These are phyloP conservation scores for Calephelis perditalis DNA, from an alignment of 2,888 invertebrate species.

Conservation along the genomic window DNA sequence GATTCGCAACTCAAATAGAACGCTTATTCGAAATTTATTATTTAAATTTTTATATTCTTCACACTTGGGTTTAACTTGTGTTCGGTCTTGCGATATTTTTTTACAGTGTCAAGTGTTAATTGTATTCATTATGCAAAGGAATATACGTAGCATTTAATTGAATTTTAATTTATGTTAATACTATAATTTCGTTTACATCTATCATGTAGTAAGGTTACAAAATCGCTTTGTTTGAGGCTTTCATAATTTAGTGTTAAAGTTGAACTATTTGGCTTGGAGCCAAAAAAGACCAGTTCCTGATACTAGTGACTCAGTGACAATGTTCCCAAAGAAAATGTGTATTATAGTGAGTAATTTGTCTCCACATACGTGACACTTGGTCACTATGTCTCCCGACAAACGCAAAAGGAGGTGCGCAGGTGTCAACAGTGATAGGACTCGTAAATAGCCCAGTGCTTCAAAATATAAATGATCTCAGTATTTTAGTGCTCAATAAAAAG, in stretches of 20 bases:
- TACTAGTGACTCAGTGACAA: conserved; percentile 48
- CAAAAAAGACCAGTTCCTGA: conserved; percentile 35
- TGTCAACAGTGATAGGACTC: conserved; percentile 40
- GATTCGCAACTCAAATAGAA: conserved; percentile 20
- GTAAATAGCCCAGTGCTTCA: conserved; percentile 35
- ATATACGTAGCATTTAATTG: conserved; percentile 14
- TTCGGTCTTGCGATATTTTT: conserved; percentile 20
- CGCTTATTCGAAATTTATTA: conserved; percentile 11
- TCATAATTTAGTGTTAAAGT: conserved; percentile 22
- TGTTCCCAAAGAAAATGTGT: conserved; percentile 41
- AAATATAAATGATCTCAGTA: conserved; percentile 54
- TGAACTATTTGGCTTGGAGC: conserved; percentile 36
- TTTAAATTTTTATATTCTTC: neutral
- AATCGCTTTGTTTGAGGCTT: conserved; percentile 27
- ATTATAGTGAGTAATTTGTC: conserved; percentile 29
- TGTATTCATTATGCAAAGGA: conserved; percentile 24
- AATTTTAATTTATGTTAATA: conserved; percentile 24
- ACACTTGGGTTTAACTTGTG: conserved; percentile 3
- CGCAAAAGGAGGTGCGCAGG: conserved; percentile 55
- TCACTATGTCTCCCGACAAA: conserved; percentile 67
- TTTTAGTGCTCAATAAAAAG: conserved; percentile 58
- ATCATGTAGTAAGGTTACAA: conserved; percentile 2
- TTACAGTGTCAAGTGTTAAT: conserved; percentile 32
- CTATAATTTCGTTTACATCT: conserved; percentile 15
- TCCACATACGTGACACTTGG: conserved; percentile 43